Conservation (phyloP, 2,113 vertebrate genomes). For the Catharus fuscescens region DNA sequence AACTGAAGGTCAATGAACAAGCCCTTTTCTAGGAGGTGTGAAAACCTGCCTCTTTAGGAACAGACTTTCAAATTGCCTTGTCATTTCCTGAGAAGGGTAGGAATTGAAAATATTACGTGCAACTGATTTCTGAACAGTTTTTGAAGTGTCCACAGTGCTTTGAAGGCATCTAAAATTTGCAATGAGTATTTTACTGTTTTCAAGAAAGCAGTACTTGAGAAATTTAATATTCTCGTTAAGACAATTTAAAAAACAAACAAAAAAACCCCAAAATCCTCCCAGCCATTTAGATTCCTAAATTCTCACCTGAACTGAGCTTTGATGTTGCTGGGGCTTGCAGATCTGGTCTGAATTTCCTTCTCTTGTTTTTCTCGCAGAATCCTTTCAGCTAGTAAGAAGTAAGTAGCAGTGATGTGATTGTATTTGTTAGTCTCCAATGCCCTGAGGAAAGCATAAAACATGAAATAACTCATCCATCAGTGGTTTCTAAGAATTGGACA, state of each 20-base stretch:
- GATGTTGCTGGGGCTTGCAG: slow-evolving; percentile 94
- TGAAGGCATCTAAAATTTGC: neutral
- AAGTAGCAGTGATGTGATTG: slow-evolving; percentile 98
- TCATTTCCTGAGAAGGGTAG: neutral
- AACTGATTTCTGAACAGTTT: neutral
- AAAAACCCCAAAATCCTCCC: neutral
- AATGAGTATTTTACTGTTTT: neutral
- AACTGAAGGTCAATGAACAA: neutral
- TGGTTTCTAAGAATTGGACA: neutral
- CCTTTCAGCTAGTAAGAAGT: slow-evolving; percentile 95
- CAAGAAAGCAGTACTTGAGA: neutral
- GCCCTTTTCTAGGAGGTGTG: neutral
- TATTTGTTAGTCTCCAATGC: slow-evolving; percentile 98
- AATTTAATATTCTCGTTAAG: neutral
- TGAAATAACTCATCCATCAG: neutral
- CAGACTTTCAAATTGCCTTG: neutral
- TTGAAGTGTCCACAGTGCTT: neutral
- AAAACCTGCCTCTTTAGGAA: neutral
- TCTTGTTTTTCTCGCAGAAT: slow-evolving; percentile 97
- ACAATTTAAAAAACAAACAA: neutral
- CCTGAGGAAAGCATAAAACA: slow-evolving; percentile 72
- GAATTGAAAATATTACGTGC: neutral
- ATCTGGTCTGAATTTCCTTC: slow-evolving; percentile 92
- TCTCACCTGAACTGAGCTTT: slow-evolving; percentile 97
- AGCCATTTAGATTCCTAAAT: neutral